Evolutionary conservation across 2,888 invertebrate genomes (phyloP).

Genomic region (Callyntrura guangdongensis): DNA sequence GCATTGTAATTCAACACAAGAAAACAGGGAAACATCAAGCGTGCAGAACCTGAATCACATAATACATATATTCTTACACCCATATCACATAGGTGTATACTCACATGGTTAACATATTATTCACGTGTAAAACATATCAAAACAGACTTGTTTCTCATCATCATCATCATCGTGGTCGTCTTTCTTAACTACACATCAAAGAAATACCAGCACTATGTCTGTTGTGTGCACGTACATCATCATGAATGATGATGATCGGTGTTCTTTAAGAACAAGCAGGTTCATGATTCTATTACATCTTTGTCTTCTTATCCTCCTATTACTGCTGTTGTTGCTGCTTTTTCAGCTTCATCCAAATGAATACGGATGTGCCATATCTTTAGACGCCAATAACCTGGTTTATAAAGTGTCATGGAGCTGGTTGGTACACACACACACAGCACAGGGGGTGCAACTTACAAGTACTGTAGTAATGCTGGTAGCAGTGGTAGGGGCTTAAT

Average conservation of each 20-base stretch:
- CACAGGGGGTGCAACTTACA: neutral
- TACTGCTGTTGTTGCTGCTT: neutral
- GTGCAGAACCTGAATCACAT: constrained; percentile 18
- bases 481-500: neutral
- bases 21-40: constrained; percentile 50
- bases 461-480: too few species aligned
- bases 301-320: constrained; percentile 21
- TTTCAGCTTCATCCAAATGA: constrained; percentile 45
- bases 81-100: neutral
- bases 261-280: constrained; percentile 56
- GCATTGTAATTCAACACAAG: constrained; percentile 13
- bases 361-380: constrained; percentile 55
- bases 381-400: constrained; percentile 50
- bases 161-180: neutral
- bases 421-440: neutral
- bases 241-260: constrained; percentile 58
- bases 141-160: constrained; percentile 64
- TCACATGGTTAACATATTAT: constrained; percentile 50
- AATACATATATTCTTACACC: neutral
- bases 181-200: neutral
- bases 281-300: constrained; percentile 59
- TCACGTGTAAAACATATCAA: constrained; percentile 59
- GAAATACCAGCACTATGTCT: constrained; percentile 20
- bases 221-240: constrained; percentile 21
- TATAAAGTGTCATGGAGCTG: constrained; percentile 4